A percentile compares a stretch with the other conserved stretches of the same genome.
phyloP scores from a whole-genome alignment of 2,888 invertebrate species.

The Tachina fera region DNA sequence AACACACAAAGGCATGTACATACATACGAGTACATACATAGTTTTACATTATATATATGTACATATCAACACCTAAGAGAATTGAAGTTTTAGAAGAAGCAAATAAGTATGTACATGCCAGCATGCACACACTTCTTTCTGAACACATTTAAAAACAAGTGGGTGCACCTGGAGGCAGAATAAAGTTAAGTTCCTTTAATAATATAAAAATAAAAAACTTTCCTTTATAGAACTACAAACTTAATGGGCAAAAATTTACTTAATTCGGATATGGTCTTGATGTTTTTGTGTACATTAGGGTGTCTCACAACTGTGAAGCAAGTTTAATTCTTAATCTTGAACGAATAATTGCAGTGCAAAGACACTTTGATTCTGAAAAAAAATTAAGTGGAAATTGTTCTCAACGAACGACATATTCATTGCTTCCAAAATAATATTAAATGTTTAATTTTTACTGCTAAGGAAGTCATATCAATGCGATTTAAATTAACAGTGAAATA shows the following conservation, averaged over 20 bases:
- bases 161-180: not conserved
- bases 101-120: not conserved
- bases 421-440: too few relatives aligned
- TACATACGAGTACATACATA: not conserved
- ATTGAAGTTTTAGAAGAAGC: not conserved
- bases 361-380: too few relatives aligned
- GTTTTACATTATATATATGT: not conserved
- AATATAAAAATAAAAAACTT: not conserved
- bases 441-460: too few relatives aligned
- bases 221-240: not conserved
- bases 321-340: too few relatives aligned
- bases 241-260: conserved; percentile 5
- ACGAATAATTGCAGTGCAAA: not conserved
- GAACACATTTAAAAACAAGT: not conserved
- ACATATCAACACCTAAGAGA: not conserved
- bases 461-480: too few relatives aligned
- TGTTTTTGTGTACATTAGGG: not conserved
- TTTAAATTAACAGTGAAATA: too few relatives aligned
- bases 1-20: not conserved
- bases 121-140: not conserved
- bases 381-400: too few relatives aligned
- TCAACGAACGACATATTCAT: too few relatives aligned
- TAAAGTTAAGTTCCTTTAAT: not conserved
- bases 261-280: not conserved
- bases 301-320: not conserved